Evolutionary conservation across 2,888 invertebrate species (phyloP).

Genomic region (Limnephilus lunatus): DNA sequence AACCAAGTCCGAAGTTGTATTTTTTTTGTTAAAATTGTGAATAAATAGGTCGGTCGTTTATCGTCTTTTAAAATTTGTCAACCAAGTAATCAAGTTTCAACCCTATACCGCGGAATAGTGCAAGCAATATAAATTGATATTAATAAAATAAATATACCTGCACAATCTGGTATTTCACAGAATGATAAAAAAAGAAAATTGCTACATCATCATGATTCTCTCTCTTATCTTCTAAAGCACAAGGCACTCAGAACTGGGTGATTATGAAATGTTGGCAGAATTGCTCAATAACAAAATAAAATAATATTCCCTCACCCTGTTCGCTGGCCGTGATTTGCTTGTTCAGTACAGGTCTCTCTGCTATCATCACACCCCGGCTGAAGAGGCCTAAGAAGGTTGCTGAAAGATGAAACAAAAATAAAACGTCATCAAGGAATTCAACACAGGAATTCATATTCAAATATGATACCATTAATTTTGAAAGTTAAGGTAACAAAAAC

Average conservation of each 20-base stretch:
- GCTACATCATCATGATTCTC: too few species aligned
- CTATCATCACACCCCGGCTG: conserved; percentile 75
- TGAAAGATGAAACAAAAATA: conserved; percentile 68
- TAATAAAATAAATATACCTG: too few species aligned
- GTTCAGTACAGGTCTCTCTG: conserved; percentile 75
- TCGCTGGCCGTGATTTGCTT: conserved; percentile 75
- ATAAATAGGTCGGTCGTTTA: too few species aligned
- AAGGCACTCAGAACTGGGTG: too few species aligned
- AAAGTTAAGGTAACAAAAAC: neutral
- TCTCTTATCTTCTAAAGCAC: too few species aligned
- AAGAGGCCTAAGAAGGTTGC: conserved; percentile 74
- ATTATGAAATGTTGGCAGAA: neutral
- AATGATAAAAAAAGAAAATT: too few species aligned
- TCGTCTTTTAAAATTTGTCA: too few species aligned
- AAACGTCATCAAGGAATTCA: neutral
- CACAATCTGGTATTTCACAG: too few species aligned
- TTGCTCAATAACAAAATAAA: neutral
- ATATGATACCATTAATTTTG: too few species aligned
- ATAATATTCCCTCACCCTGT: conserved; percentile 71
- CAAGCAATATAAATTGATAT: too few species aligned
- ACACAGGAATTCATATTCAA: neutral
- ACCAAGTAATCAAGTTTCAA: neutral
- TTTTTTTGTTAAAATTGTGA: too few species aligned
- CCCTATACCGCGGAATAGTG: neutral
- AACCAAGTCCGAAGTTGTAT: too few species aligned